Evolutionary conservation across 2,797 vertebrate species (phyloP), one percentile per base, ranked within the genome.

Genomic region (Neomorphus geoffroyi): DNA sequence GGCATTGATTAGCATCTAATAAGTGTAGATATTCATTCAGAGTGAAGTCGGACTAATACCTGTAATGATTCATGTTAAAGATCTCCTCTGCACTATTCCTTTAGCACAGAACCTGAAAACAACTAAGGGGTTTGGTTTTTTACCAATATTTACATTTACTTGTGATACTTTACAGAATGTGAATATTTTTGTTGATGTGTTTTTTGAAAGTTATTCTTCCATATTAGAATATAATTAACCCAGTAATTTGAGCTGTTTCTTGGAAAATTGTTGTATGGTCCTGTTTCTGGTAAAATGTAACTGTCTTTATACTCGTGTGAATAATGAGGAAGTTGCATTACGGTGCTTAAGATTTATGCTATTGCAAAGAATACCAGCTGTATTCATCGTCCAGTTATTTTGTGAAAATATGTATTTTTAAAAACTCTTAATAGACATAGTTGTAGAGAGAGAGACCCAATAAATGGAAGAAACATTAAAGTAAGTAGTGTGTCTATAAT

Each of bases 401-500:
- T 33, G 39, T 74, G 5, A 73, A 82, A 90, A 57, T 2, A 23
- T 1, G 0, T 50, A 18, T 70, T 77, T 54, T 1, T 10, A 85
- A 72, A 45, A 62, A 4, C 4, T 16, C 6, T 19, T n/a, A 46
- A 26, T 12, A 19, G 43, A 3, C 0, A 0, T 51, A 48, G 53
- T 51, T 86, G 21, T 35, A 33, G 16, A 10, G 2, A 64, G 46
- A 45, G 19, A 80, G 18, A 65, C 6, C 5, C 3, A 60, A 19
- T 41, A 66, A 58, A 66, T n/a, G 22, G 17, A 58, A 71, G 12
- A 66, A 69, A 9, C 13, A 66, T 33, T 77, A 65, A 74, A 60
- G 5, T 46, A 46, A 33, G 6, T 26, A 45, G 18, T 33, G 3
- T 51, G 28, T 79, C 21, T 58, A 10, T 46, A 21, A 46, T 12